phyloP scores from a whole-genome alignment of 2,797 vertebrate genomes.

The Nyctalus aviator region DNA sequence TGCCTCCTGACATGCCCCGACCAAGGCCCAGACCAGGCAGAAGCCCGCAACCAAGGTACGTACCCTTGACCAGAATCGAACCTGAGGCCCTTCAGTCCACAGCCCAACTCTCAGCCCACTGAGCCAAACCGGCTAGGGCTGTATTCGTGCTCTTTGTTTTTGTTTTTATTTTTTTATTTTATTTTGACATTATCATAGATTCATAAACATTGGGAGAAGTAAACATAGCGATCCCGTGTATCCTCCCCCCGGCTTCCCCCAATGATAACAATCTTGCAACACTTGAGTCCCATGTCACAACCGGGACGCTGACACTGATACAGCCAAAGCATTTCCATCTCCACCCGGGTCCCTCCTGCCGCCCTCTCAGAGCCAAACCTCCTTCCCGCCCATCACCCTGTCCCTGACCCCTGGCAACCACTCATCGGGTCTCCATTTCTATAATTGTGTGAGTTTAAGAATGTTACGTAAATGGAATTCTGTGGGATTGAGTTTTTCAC shows the following conservation, averaged over 20 bases:
- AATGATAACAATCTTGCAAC: not conserved
- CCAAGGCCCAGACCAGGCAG: too few relatives aligned
- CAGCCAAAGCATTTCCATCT: not conserved
- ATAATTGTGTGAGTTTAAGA: conserved; percentile 11
- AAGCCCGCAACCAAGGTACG: too few relatives aligned
- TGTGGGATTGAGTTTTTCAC: not conserved
- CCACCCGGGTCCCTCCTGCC: not conserved
- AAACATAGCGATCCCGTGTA: not conserved
- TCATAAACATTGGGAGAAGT: not conserved
- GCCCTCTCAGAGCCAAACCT: not conserved
- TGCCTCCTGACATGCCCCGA: too few relatives aligned
- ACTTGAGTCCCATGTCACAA: rapidly evolving
- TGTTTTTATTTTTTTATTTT: too few relatives aligned
- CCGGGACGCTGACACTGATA: rapidly evolving
- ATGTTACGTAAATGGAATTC: not conserved
- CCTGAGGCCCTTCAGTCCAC: too few relatives aligned
- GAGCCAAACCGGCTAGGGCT: too few relatives aligned
- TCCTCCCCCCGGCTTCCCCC: not conserved
- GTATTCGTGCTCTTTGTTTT: not conserved
- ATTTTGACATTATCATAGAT: not conserved
- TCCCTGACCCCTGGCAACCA: not conserved
- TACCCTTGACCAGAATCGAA: too few relatives aligned
- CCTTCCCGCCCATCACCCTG: not conserved
- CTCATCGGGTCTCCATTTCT: conserved; percentile 6
- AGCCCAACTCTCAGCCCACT: too few relatives aligned